Evolutionary conservation across 37 sponge, comb jelly and placozoan genomes (phyloP), one percentile per base, ranked within the genome.

Genomic region (Beroe ovata): DNA sequence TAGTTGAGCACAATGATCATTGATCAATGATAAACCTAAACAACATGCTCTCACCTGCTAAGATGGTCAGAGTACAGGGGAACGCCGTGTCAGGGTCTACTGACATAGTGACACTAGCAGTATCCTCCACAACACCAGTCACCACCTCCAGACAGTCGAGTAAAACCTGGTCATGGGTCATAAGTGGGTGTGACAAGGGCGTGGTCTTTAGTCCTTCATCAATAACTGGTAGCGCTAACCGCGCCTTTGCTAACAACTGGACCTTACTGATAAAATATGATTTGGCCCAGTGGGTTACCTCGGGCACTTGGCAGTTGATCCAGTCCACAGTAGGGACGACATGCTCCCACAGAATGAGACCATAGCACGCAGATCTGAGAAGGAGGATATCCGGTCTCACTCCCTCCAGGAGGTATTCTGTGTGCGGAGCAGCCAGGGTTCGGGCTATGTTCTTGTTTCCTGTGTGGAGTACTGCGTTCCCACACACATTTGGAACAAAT

Each of bases 291-390:
- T n/a, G n/a, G n/a, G n/a, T n/a, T n/a, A 95, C 93, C 35, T 47
- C 32, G 0, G 96, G 96, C 0, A 96, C 89, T 0, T 91, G 91
- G 18, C 40, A 59, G 60, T 94, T 38, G 59, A 97, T 90, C 95
- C 95, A 97, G 60, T 90, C 92, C 62, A 60, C 39, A 19, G 92
- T 71, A 0, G 97, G 95, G 28, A 92, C n/a, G 0, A 97, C 60
- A 19, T 61, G 47, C 58, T 95, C 91, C 97, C 97, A 97, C 90
- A 94, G 88, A 21, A 97, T 93, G 38, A 97, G 88, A 71, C 92
- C 69, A 25, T 84, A 64, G 42, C 94, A 58, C 59, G 92, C 90
- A 28, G 94, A 92, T 63, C 92, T 90, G 38, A 95, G 90, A 18
- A 93, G 77, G 8, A 94, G 89, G 81, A 94, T 93, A 58, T 96